These are phyloP conservation scores for Cacoxenus indagator DNA, from an alignment of 2,888 invertebrate genomes.

Conservation along the genomic window DNA sequence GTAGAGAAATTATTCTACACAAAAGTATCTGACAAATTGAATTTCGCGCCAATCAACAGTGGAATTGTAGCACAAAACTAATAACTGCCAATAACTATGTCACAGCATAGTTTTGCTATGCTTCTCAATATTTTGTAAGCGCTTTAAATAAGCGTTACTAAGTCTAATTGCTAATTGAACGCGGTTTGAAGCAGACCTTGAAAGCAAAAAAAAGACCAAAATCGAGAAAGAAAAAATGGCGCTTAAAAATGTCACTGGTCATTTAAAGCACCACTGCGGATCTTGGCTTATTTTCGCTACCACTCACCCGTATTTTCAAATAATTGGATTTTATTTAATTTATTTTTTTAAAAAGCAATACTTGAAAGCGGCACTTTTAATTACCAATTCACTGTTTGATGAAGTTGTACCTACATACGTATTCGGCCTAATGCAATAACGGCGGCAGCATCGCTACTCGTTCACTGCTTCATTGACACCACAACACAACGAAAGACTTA, in stretches of 20 bases:
- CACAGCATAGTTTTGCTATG: slow-evolving; percentile 42
- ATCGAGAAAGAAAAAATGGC: slow-evolving; percentile 2
- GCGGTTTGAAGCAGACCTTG: slow-evolving; percentile 46
- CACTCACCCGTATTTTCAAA: no score
- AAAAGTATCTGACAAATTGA: slow-evolving; percentile 18
- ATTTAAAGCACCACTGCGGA: slow-evolving; percentile 51
- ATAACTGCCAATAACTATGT: slow-evolving; percentile 53
- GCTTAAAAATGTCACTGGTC: slow-evolving; percentile 33
- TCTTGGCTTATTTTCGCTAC: slow-evolving; percentile 56
- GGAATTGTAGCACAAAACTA: not conserved
- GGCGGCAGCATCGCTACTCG: slow-evolving; percentile 20
- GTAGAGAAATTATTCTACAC: not conserved
- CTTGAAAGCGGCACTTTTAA: slow-evolving; percentile 49
- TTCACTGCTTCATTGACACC: slow-evolving; percentile 36
- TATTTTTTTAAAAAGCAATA: slow-evolving; percentile 41
- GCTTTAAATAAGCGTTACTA: slow-evolving; percentile 43
- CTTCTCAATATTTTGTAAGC: not conserved
- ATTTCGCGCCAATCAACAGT: slow-evolving; percentile 57
- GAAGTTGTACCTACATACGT: slow-evolving; percentile 43
- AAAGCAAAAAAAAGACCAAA: slow-evolving; percentile 49
- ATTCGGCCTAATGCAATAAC: slow-evolving; percentile 11
- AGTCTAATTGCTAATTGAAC: slow-evolving; percentile 40
- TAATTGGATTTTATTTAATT: slow-evolving; percentile 10
- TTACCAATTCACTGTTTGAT: slow-evolving; percentile 58
- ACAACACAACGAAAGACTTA: slow-evolving; percentile 51